phyloP scores from a whole-genome alignment of 2,113 vertebrate species.

The Acinonyx jubatus region DNA sequence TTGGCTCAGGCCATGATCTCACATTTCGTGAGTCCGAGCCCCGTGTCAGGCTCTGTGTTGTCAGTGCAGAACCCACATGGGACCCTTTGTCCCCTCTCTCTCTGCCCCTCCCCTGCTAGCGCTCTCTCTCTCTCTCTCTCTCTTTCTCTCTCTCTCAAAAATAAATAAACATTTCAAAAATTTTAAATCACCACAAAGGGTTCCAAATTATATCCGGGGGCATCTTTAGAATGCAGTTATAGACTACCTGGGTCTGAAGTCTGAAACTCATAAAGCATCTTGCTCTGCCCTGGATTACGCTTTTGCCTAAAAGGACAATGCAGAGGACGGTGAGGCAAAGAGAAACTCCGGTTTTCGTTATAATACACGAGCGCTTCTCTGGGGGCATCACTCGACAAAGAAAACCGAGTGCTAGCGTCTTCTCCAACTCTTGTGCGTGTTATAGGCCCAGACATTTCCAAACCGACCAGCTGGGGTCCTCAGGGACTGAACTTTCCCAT shows the following conservation, averaged over 20 bases:
- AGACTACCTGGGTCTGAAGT: neutral
- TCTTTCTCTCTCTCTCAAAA: too few relatives aligned
- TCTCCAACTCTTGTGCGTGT: neutral
- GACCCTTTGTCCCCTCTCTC: too few relatives aligned
- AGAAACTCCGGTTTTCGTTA: neutral
- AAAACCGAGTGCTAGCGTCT: neutral
- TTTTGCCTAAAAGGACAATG: neutral
- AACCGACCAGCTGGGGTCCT: constrained; percentile 60
- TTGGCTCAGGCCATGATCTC: too few relatives aligned
- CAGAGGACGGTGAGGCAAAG: neutral
- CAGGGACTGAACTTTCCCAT: constrained; percentile 16
- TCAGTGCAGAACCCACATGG: too few relatives aligned
- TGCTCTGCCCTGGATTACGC: neutral
- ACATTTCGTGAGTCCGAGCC: too few relatives aligned
- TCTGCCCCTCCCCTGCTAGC: too few relatives aligned
- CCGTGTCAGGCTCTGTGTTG: too few relatives aligned
- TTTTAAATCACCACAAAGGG: neutral
- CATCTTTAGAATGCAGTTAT: neutral
- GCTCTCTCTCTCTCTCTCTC: too few relatives aligned
- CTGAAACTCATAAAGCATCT: neutral
- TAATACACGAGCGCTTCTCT: neutral
- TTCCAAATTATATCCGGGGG: neutral
- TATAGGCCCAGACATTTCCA: neutral
- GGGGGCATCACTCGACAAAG: neutral
- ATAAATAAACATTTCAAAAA: too few relatives aligned